Percentiles rank a stretch among this genome's conserved stretches.
Conservation (phyloP, 2,113 vertebrate genomes). For the Aleadryas rufinucha region DNA sequence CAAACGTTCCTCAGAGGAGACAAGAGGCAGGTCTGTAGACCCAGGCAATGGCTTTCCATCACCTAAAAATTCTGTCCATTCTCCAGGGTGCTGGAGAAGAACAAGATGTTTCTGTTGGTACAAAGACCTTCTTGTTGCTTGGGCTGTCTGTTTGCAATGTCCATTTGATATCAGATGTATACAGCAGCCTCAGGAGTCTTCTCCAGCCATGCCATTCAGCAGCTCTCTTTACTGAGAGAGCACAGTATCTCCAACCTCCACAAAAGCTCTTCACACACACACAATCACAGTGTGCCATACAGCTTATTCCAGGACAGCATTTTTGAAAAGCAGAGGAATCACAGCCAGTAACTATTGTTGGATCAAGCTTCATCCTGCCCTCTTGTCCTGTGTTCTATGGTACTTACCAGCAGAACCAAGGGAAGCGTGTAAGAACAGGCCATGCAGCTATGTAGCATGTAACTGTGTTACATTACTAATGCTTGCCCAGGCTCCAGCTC, state of each 20-base stretch:
- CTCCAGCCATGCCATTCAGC: background rate
- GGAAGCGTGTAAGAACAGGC: background rate
- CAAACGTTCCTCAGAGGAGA: background rate
- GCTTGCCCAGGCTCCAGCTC: background rate
- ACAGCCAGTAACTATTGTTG: background rate
- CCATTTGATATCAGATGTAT: background rate
- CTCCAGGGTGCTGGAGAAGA: background rate
- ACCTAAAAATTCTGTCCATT: background rate
- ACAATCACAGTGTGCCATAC: background rate
- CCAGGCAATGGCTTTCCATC: background rate
- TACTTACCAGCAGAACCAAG: background rate
- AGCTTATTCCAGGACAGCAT: background rate
- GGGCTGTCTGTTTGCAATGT: background rate
- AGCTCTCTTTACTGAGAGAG: background rate
- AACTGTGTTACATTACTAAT: background rate
- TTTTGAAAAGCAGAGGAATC: background rate
- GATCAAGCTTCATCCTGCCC: background rate
- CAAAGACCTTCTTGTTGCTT: background rate
- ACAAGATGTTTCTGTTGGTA: background rate
- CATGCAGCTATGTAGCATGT: background rate
- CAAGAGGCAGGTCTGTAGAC: background rate
- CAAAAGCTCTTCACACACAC: background rate
- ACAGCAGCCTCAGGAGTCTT: background rate
- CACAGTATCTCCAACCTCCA: background rate
- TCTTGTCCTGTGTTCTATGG: background rate